phyloP scores from a whole-genome alignment of 2,797 vertebrate species.

The Macrochelys suwanniensis region DNA sequence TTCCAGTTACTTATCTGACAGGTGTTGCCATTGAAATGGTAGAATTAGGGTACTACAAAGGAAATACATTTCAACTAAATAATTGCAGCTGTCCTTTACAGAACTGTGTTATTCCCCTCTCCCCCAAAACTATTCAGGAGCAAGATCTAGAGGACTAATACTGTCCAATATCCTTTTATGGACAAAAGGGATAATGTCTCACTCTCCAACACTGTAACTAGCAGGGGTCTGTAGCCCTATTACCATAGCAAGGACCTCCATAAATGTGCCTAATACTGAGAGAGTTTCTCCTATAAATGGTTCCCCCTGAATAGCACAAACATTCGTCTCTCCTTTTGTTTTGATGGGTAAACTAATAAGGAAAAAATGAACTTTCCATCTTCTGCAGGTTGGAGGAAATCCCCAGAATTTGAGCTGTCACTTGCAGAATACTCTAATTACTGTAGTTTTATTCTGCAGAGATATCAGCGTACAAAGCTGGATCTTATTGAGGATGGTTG shows the following conservation, averaged over 20 bases:
- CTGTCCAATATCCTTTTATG: background rate
- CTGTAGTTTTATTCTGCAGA: conserved; percentile 20
- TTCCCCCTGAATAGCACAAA: conserved; percentile 23
- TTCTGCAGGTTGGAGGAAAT: background rate
- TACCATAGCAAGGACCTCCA: background rate
- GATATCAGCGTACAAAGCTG: background rate
- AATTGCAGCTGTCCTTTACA: background rate
- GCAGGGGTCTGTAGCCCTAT: background rate
- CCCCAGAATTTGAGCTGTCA: conserved; percentile 27
- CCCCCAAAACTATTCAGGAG: background rate
- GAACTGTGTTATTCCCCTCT: background rate
- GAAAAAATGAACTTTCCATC: conserved; percentile 1
- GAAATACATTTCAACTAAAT: background rate
- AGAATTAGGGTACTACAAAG: background rate
- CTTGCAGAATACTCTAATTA: conserved; percentile 16
- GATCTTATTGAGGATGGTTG: conserved; percentile 47
- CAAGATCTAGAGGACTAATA: background rate
- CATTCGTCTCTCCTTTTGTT: background rate
- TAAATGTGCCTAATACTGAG: background rate
- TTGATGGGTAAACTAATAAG: conserved; percentile 26
- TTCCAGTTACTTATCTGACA: conserved; percentile 11
- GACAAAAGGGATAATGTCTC: background rate
- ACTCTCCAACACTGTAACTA: background rate
- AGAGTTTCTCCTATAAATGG: conserved; percentile 15
- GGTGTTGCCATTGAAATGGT: background rate